phyloP scores from a whole-genome alignment of 2,113 vertebrate species.

The Haemorhous mexicanus region DNA sequence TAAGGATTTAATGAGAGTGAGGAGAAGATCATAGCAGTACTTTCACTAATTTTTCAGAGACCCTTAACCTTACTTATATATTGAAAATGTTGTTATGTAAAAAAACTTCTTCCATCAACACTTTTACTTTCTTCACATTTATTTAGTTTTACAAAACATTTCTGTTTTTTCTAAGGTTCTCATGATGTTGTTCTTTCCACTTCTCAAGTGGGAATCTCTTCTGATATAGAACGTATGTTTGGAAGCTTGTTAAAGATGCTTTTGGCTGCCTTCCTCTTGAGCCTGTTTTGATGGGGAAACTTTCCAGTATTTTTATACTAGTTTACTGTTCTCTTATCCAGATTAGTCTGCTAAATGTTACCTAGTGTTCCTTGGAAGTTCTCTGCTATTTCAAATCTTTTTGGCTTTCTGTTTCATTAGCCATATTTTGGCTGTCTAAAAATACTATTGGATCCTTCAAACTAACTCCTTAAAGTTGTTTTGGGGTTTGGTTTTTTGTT shows the following conservation, averaged over 20 bases:
- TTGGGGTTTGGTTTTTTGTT: not conserved
- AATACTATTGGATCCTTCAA: not conserved
- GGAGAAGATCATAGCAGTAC: not conserved
- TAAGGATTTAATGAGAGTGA: not conserved
- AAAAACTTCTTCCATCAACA: not conserved
- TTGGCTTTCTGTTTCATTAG: not conserved
- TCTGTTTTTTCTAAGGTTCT: not conserved
- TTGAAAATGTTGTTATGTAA: constrained; percentile 12
- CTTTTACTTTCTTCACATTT: constrained; percentile 41
- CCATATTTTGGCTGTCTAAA: not conserved
- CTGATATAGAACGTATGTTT: constrained; percentile 59
- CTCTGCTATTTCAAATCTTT: not conserved
- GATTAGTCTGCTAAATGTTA: constrained; percentile 18
- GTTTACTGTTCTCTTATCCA: constrained; percentile 1
- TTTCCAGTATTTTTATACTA: not conserved
- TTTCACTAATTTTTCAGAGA: not conserved
- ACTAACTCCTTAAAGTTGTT: not conserved
- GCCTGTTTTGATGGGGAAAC: constrained; percentile 6
- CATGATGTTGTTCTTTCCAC: constrained; percentile 13
- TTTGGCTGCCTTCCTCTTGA: not conserved
- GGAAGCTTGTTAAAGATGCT: constrained; percentile 33
- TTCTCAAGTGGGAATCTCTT: constrained; percentile 41
- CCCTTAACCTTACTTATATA: constrained; percentile 8
- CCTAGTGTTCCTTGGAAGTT: constrained; percentile 8
- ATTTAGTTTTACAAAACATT: constrained; percentile 45